Conservation (phyloP, 2,797 vertebrate species). For the Masticophis lateralis region DNA sequence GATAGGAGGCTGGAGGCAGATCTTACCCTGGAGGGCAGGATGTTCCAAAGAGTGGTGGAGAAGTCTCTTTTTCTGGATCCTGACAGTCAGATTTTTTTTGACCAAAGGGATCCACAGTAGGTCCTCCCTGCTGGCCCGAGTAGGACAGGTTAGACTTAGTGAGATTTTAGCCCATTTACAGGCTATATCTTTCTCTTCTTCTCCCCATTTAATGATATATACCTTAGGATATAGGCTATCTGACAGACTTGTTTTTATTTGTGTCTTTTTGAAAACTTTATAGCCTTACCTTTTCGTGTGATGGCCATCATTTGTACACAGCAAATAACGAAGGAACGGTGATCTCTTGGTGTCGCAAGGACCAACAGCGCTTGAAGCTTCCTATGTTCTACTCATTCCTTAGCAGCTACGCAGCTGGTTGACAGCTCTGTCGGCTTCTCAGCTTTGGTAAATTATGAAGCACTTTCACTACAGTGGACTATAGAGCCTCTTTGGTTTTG, state of each 20-base stretch:
- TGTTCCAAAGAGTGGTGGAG: neutral
- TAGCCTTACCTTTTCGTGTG: slow-evolving; percentile 96
- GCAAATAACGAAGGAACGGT: slow-evolving; percentile 94
- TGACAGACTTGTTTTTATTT: neutral
- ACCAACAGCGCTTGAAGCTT: slow-evolving; percentile 95
- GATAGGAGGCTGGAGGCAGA: neutral
- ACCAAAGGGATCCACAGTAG: neutral
- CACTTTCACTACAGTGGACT: slow-evolving; percentile 47
- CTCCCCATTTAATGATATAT: neutral
- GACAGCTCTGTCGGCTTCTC: slow-evolving; percentile 45
- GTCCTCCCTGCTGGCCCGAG: neutral
- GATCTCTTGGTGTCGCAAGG: slow-evolving; percentile 95
- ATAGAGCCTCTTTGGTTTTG: slow-evolving; percentile 31
- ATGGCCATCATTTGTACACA: slow-evolving; percentile 96
- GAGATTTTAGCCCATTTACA: neutral
- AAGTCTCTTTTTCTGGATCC: neutral
- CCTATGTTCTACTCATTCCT: slow-evolving; percentile 99
- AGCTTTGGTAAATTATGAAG: slow-evolving; percentile 34
- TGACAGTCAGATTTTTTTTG: neutral
- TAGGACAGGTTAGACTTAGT: neutral
- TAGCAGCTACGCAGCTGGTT: slow-evolving; percentile 94
- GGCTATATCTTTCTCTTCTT: neutral
- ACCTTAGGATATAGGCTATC: neutral
- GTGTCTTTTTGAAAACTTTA: slow-evolving; percentile 35
- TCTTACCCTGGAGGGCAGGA: neutral